Evolutionary conservation across 2,888 invertebrate species (phyloP), one percentile per base, ranked within the genome.

Genomic region (Drosophila barbarae): DNA sequence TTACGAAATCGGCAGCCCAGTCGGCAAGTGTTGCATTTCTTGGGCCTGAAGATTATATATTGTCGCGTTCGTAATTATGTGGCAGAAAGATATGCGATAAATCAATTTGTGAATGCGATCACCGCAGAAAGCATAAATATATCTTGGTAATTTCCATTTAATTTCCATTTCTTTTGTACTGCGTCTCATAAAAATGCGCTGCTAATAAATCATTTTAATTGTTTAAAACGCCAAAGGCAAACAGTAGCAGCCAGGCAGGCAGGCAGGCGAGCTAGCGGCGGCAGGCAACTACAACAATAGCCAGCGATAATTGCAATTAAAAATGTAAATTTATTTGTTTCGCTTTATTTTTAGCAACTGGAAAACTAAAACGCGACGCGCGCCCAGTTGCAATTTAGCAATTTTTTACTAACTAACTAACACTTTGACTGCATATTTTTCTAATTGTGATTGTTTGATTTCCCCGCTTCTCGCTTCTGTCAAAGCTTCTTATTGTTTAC

Each of bases 261-360:
- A 52, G 15, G 12, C 35, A 4, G 28, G 15, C 35, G 36, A 46
- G 30, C 30, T 18, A 46, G 30, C 8, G 46, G 30, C 54, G 57
- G 42, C 56, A 55, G 23, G 26, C 59, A 65, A 63, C 61, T 71
- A 73, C 69, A 76, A 75, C 57, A 81, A 76, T 66, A 64, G 76
- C 51, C 63, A 73, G 77, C 71, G 76, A 83, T 79, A 77, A 77
- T 80, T 80, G 82, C 85, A 85, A 82, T 85, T 85, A 83, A 83
- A 85, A 83, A 85, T 82, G 77, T 83, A 74, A 83, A 85, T 82
- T 77, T 77, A 82, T 82, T 80, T 72, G 71, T 71, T 69, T 75
- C 70, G 78, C 64, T 84, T 74, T 84, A 83, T 85, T 85, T 82
- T 76, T 82, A 84, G 83, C 74, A 60, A 51, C 57, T 64, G 46